Percentiles rank a stretch among this genome's conserved stretches.
These are phyloP conservation scores for Eumaeus atala DNA, from an alignment of 1,140 invertebrate species.

Conservation along the genomic window DNA sequence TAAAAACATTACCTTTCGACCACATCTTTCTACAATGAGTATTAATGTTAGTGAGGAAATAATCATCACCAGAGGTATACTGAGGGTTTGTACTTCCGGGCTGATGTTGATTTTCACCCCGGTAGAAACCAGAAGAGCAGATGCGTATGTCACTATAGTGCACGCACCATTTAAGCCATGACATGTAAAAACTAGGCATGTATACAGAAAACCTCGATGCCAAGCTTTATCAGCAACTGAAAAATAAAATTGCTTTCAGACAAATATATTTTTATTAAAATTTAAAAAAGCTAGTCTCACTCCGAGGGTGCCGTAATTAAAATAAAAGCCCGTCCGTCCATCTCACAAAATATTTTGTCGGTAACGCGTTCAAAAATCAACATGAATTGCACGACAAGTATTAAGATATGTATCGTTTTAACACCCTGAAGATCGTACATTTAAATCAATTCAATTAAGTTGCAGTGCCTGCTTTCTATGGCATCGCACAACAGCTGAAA, in stretches of 20 bases:
- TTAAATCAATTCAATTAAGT: too few species aligned
- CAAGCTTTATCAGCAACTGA: slow-evolving; percentile 34
- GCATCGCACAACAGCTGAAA: too few species aligned
- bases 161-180: slow-evolving; percentile 30
- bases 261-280: too few species aligned
- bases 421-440: too few species aligned
- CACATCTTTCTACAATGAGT: slow-evolving; percentile 29
- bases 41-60: slow-evolving; percentile 29
- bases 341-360: too few species aligned
- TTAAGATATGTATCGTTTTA: too few species aligned
- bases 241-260: slow-evolving; percentile 14
- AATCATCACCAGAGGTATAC: slow-evolving; percentile 35
- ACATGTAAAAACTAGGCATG: slow-evolving; percentile 22
- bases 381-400: too few species aligned
- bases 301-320: too few species aligned
- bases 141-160: slow-evolving; percentile 31
- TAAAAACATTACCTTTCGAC: slow-evolving; percentile 6
- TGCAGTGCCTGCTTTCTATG: too few species aligned
- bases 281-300: too few species aligned
- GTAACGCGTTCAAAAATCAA: too few species aligned
- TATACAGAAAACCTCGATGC: slow-evolving; percentile 26
- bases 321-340: too few species aligned
- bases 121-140: slow-evolving; percentile 6
- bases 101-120: slow-evolving; percentile 13
- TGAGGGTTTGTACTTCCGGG: slow-evolving; percentile 31